A percentile compares a stretch with the other conserved stretches of the same genome.
Evolutionary conservation across 2,797 vertebrate species (phyloP).

Genomic region (Etheostoma nigrum): DNA sequence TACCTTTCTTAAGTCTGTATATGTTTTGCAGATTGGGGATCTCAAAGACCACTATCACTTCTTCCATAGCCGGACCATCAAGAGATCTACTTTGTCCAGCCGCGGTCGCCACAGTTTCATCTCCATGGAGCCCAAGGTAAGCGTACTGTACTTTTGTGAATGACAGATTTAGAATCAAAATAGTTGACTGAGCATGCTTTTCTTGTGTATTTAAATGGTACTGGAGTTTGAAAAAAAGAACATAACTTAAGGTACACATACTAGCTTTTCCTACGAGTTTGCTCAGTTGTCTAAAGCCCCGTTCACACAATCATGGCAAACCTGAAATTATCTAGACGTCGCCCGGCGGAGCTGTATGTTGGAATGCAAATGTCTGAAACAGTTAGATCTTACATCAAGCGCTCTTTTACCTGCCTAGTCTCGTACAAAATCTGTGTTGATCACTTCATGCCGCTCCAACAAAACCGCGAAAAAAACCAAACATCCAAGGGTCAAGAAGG

Average conservation of each 20-base stretch:
- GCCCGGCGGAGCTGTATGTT: no score
- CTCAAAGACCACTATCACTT: constrained; percentile 99
- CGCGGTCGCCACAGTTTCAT: constrained; percentile 98
- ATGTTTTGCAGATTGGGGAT: constrained; percentile 92
- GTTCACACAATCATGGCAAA: no score
- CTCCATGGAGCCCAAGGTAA: constrained; percentile 99
- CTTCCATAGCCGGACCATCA: constrained; percentile 98
- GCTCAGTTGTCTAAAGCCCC: constrained; percentile 3
- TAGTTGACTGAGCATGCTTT: background rate
- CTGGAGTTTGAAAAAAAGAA: background rate
- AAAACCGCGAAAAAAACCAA: no score
- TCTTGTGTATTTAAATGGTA: background rate
- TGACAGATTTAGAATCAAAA: background rate
- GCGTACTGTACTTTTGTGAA: constrained; percentile 46
- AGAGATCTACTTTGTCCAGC: constrained; percentile 95
- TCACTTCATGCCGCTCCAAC: no score
- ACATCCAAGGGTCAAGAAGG: no score
- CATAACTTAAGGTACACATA: background rate
- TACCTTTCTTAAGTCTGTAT: constrained; percentile 14
- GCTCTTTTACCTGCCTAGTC: no score
- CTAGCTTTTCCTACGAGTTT: background rate
- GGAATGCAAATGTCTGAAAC: no score
- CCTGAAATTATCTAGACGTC: no score
- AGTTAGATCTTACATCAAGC: no score
- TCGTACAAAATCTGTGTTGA: no score